Base-by-base conservation (phyloP, 2,113 vertebrate genomes). In the Ceratotherium simum region DNA sequence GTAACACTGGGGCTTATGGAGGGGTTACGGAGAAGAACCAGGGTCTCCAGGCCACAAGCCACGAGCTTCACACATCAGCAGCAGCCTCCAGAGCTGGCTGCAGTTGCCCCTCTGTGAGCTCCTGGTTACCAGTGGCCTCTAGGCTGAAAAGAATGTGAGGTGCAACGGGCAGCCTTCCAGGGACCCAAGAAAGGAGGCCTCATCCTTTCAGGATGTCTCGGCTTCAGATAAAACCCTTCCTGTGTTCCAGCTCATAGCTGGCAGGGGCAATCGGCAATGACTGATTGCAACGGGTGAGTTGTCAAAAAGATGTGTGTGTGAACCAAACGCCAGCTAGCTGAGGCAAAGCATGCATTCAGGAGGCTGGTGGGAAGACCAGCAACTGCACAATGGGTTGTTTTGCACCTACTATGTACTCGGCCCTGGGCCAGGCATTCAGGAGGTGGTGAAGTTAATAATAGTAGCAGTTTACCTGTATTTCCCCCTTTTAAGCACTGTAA, bases 151-250 rank as follows among this genome's bases (percentile, higher is more conserved):
- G 97, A 97, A 97, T 95, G 97, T 97, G 96, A 94, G 64, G 86
- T 95, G 39, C 87, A 72, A 23, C 1, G 64, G 95, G 96, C 96
- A 97, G 93, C 46, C 86, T 92, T 97, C 96, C 98, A 96, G 73
- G 8, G 79, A 65, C 79, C 93, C 83, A 46, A 84, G 92, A 97
- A 95, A 87, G 92, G 69, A 97, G 69, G 95, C 90, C 54, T 96
- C 96, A 90, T 96, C 93, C 87, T 98, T 97, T 97, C 96, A 96
- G 94, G 97, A 97, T 76, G 86, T 94, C 84, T 97, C 64, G 8
- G 92, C 95, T 91, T 39, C 91, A 97, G 97, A 97, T 95, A 97
- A 98, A 98, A 96, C 96, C 58, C 93, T 98, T 97, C 89, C 96
- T 98, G 93, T 96, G 82, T 92, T 78, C 58, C 86, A 91, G 86